Evolutionary conservation across 2,113 vertebrate genomes (phyloP).

Genomic region (Upupa epops): DNA sequence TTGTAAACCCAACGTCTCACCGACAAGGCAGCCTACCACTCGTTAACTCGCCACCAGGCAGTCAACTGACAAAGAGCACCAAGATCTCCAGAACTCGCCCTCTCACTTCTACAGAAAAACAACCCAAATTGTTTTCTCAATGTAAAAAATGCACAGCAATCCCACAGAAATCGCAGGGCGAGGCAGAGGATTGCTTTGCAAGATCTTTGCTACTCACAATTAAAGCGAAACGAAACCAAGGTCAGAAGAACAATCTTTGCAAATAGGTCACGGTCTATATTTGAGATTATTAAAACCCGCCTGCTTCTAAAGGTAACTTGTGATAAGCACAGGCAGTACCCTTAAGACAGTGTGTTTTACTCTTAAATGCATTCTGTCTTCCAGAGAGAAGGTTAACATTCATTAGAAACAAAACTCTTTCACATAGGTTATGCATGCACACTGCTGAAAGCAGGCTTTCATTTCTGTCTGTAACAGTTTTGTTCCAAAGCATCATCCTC

Average conservation of each 20-base stretch:
- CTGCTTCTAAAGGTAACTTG: constrained; percentile 46
- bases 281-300: constrained; percentile 54
- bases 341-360: not conserved
- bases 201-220: constrained; percentile 37
- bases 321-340: constrained; percentile 33
- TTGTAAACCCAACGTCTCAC: not conserved
- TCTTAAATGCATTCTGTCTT: not conserved
- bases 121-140: not conserved
- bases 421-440: not conserved
- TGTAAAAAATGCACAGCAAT: not conserved
- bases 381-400: not conserved
- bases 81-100: fast-evolving
- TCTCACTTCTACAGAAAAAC: not conserved
- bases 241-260: constrained; percentile 61
- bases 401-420: not conserved
- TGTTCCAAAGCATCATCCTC: not conserved
- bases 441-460: not conserved
- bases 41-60: not conserved
- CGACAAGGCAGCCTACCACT: not conserved
- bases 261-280: constrained; percentile 73
- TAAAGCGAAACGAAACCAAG: constrained; percentile 70
- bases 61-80: not conserved
- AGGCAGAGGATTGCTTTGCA: not conserved
- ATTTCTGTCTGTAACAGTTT: not conserved
- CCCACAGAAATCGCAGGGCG: not conserved